Base-by-base conservation (phyloP, 2,113 vertebrate species). In the Carlito syrichta region DNA sequence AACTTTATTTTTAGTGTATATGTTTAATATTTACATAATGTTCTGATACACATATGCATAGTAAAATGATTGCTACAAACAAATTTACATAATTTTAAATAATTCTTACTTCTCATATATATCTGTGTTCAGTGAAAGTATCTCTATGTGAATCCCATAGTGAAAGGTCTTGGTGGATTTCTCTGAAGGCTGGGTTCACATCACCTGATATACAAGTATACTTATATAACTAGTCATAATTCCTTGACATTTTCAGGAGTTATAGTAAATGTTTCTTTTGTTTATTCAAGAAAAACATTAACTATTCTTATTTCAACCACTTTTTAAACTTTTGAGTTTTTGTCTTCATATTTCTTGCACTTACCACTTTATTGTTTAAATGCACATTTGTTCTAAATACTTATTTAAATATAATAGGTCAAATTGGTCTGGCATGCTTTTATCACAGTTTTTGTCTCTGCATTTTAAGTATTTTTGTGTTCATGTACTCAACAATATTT, bases 301-400 rank as follows among this genome's bases (percentile, higher is more conserved):
- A 62, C 1, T 3, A 83, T 52, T 96, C 20, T 45, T 79, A 48
- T 35, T 94, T 86, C 12, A 95, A 76, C 0, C 1, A 63, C 19
- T 78, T 92, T 82, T 89, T 71, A 94, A 74, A 38, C 6, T 43
- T 89, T 92, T 88, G 25, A 62, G 69, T 96, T 95, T 91, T 96
- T 74, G 69, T 74, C 38, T 79, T 95, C 50, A 93, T 20, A 58
- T 35, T 50, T 66, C 8, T 81, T 82, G 52, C 10, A 82, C 5
- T 86, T 52, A 43, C 8, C 4, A 6, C 58, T 77, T 78, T 77
- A 93, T 84, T 89, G 20, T 91, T 82, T 92, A 45, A 91, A 74
- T 66, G 62, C 11, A 50, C 17, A 58, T 94, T 94, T 96, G 8
- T 79, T 93, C 10, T 79, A 94, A 87, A 27, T 84, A 97, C 7